Base-by-base conservation (phyloP, 2,888 invertebrate species). In the Pristionchus entomophagus region DNA sequence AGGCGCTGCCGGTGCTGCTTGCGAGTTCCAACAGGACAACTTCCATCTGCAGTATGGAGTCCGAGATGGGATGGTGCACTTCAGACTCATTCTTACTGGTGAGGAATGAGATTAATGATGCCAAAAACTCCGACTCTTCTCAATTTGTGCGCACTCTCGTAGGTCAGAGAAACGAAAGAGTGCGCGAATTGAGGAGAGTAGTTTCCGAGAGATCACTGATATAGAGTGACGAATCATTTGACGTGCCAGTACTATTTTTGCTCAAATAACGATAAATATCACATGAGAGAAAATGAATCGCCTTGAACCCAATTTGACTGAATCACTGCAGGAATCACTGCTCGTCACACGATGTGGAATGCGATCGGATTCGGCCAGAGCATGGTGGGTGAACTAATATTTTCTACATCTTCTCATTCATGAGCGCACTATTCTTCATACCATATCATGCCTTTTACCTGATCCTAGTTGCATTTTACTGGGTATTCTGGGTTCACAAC, bases 301-400 rank as follows among this genome's bases (percentile, higher is more conserved):
- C 51, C 51, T 51, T 51, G 51, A 51, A 51, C 51, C n/a, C 19
- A 29, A 19, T 35, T 65, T 65, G 65, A 65, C 32, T 19, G 19
- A 65, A 35, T 65, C 41, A 32, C n/a, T 73, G 22, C 73, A 73
- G 88, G 89, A 38, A 86, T 91, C 80, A 88, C 89, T 26, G 87
- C 87, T 5, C 87, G 59, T 53, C 85, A 86, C 35, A 87, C 88
- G 41, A 90, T 88, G 41, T 92, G 91, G 91, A 92, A 91, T 12
- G 92, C 90, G 12, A 88, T 92, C 80, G 92, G 90, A 3, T 92
- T 92, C 77, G 92, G 92, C 35, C 89, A 89, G 41, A 87, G 89
- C n/a, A 92, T 92, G 92, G 92, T 92, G 85, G n/a, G 87, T 69
- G 65, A 35, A 29, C n/a, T n/a, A n/a, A n/a, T n/a, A n/a, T n/a